phyloP scores from a whole-genome alignment of 2,888 invertebrate species.

The Ichneumon xanthorius region DNA sequence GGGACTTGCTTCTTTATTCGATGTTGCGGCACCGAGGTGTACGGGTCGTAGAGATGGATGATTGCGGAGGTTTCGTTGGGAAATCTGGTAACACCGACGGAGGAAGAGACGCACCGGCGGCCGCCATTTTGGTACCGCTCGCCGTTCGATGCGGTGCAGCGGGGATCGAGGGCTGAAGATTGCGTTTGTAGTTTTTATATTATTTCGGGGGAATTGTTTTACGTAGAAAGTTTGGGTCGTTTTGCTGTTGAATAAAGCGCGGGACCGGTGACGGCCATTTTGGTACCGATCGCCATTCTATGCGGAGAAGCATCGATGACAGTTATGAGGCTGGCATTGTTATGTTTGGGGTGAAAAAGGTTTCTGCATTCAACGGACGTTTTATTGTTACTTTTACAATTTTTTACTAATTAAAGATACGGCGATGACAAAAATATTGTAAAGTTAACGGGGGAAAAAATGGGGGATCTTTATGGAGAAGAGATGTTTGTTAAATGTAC shows the following conservation, averaged over 20 bases:
- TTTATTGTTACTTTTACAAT: too few relatives aligned
- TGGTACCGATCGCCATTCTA: constrained; percentile 71
- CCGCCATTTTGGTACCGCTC: too few relatives aligned
- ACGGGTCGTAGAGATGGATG: neutral
- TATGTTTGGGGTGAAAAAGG: neutral
- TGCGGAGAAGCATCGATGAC: neutral
- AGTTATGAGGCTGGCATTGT: neutral
- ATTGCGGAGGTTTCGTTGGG: neutral
- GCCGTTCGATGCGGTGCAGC: too few relatives aligned
- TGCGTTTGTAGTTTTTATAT: neutral
- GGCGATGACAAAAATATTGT: too few relatives aligned
- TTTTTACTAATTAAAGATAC: too few relatives aligned
- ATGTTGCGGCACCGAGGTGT: neutral
- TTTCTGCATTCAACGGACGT: too few relatives aligned
- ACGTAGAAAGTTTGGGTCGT: neutral
- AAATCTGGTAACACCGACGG: neutral
- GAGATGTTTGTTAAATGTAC: neutral
- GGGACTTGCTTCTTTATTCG: constrained; percentile 9
- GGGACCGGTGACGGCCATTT: constrained; percentile 44
- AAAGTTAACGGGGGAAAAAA: too few relatives aligned
- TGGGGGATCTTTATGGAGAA: too few relatives aligned
- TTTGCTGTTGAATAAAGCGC: neutral
- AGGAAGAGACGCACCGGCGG: neutral
- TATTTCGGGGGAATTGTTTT: neutral
- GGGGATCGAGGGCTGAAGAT: neutral